A percentile compares a stretch with the other conserved stretches of the same genome.
phyloP scores from a whole-genome alignment of 2,113 vertebrate species.

The Platichthys stellatus region DNA sequence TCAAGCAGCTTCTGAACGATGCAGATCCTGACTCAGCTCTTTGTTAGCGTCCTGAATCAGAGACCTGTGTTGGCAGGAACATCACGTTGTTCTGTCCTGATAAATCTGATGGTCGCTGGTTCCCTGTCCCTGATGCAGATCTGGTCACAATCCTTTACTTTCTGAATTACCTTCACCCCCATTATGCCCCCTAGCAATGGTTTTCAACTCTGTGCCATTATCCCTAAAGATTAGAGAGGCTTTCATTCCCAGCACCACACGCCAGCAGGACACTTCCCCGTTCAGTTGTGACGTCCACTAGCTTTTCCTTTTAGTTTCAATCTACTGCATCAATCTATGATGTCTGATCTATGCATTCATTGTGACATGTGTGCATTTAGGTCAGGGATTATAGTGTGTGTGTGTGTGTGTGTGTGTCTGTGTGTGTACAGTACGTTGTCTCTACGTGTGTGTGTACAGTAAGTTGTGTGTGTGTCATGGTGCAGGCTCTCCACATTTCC shows the following conservation, averaged over 20 bases:
- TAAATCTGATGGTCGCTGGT: neutral
- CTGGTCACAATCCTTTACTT: neutral
- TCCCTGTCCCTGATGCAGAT: neutral
- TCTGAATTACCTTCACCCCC: neutral
- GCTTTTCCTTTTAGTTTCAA: conserved; percentile 9
- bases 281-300: neutral
- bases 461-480: neutral
- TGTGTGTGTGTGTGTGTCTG: too few species aligned
- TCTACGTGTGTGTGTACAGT: neutral
- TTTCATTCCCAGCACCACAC: neutral
- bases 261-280: neutral
- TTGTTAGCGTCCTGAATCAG: too few species aligned
- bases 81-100: neutral
- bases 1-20: too few species aligned
- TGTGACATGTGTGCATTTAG: conserved; percentile 49
- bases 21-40: too few species aligned
- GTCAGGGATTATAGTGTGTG: conserved; percentile 43
- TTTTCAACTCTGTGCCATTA: neutral
- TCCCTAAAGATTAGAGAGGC: conserved; percentile 7
- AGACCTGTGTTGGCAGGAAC: too few species aligned
- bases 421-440: conserved; percentile 5
- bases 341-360: conserved; percentile 36
- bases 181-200: neutral
- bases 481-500: neutral
- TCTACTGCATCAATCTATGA: conserved; percentile 13